These are phyloP conservation scores for Poecilobothrus nobilitatus DNA, from an alignment of 2,888 invertebrate genomes.

Conservation along the genomic window DNA sequence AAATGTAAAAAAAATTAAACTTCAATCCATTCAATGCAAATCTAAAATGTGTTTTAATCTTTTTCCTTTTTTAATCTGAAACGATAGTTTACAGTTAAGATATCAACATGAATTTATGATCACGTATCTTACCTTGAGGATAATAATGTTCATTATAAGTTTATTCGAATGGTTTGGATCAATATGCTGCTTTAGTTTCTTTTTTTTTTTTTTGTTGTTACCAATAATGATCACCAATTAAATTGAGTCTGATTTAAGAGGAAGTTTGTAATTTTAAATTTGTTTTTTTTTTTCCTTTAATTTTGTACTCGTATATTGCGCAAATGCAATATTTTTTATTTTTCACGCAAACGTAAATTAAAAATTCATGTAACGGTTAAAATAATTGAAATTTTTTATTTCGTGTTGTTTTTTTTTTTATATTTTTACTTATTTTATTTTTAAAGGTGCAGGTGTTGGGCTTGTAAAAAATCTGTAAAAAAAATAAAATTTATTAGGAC, in stretches of 20 bases:
- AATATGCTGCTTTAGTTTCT: no score
- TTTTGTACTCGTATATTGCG: neutral
- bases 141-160: neutral
- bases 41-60: no score
- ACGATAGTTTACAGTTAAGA: neutral
- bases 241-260: neutral
- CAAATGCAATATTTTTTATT: no score
- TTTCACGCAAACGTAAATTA: neutral
- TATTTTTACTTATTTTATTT: neutral
- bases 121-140: neutral
- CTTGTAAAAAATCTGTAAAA: neutral
- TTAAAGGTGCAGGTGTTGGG: neutral
- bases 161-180: neutral
- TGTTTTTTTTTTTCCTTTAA: neutral
- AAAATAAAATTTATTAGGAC: no score
- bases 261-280: neutral
- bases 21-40: no score
- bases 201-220: neutral
- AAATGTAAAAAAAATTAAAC: no score
- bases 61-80: no score
- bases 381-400: neutral
- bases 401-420: neutral
- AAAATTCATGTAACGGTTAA: neutral
- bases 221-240: neutral
- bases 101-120: neutral